These are phyloP conservation scores for Alsophila aescularia DNA, from an alignment of 2,888 invertebrate species.

Conservation along the genomic window DNA sequence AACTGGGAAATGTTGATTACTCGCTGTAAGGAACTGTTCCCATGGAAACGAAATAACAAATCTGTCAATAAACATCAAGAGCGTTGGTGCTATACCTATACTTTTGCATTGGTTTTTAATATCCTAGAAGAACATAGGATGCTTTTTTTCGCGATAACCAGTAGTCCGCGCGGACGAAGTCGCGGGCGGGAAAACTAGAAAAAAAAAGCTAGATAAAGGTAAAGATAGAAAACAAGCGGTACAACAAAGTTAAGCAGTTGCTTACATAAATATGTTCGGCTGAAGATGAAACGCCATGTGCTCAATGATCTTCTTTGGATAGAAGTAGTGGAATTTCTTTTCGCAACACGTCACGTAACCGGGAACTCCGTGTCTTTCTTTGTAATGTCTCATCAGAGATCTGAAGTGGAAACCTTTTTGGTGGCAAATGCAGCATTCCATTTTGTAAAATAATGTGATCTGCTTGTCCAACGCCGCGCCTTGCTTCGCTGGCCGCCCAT, in stretches of 20 bases:
- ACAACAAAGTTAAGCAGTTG: not conserved
- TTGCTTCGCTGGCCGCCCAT: constrained; percentile 74
- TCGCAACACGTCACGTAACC: constrained; percentile 78
- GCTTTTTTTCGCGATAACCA: too few relatives aligned
- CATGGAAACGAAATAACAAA: too few relatives aligned
- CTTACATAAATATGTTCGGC: constrained; percentile 78
- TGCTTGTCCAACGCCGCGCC: constrained; percentile 73
- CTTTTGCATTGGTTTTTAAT: too few relatives aligned
- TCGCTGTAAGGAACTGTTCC: too few relatives aligned
- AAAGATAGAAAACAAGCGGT: not conserved
- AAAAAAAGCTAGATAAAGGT: not conserved
- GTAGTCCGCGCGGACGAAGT: too few relatives aligned
- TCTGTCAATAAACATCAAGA: too few relatives aligned
- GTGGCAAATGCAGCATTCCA: constrained; percentile 81
- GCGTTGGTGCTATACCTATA: too few relatives aligned
- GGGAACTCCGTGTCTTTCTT: constrained; percentile 77
- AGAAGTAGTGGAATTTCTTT: constrained; percentile 79
- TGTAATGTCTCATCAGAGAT: constrained; percentile 78
- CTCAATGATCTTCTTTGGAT: constrained; percentile 78
- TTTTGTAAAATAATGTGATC: constrained; percentile 77
- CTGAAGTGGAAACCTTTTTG: constrained; percentile 73
- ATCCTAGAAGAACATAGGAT: too few relatives aligned
- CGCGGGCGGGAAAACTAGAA: not conserved
- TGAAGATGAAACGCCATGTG: constrained; percentile 80
- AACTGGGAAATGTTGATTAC: too few relatives aligned